Evolutionary conservation across 2,797 vertebrate genomes (phyloP), one percentile per base, ranked within the genome.

Genomic region (Knipowitschia caucasica): DNA sequence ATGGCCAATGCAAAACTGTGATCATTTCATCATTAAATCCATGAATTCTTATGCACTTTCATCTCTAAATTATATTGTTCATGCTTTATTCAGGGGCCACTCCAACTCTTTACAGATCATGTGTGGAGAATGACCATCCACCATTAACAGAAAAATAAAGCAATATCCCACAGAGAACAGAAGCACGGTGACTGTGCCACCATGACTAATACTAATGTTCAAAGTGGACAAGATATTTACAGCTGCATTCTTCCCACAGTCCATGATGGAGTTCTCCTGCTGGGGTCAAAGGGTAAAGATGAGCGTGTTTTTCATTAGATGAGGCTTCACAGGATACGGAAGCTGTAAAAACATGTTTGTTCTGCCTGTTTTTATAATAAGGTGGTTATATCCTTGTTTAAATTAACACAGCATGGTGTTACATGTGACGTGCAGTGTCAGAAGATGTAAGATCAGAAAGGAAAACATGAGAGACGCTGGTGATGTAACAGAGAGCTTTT

Each of bases 181-280:
- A 50, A 53, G 53, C 25, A 18, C 44, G 10, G 42, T n/a, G 39
- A 46, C 24, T 54, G 36, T 9, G 10, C 15, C 23, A 54, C 15
- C 12, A 8, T 26, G 30, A 30, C 50, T 35, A 50, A 46, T 62
- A 38, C 36, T 43, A 5, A 26, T 45, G 54, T 68, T 74, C 61
- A 79, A 75, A 75, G 64, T 20, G 40, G 21, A 31, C 35, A 10
- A 12, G 40, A 33, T 39, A 52, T 59, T 21, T 21, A 20, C 20
- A 59, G 21, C 15, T 49, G 17, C 33, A 67, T 59, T 59, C 17
- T 54, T 59, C 35, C 1, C 2, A 8, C 33, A 21, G 15, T 34
- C 7, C 2, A 23, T n/a, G 34, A 15, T 45, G 8, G 14, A 3
- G 25, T 39, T 20, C 12, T 56, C 63, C 53, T 59, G 25, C 7